These are phyloP conservation scores for Cactoblastis cactorum DNA, from an alignment of 2,888 invertebrate species.

Conservation along the genomic window DNA sequence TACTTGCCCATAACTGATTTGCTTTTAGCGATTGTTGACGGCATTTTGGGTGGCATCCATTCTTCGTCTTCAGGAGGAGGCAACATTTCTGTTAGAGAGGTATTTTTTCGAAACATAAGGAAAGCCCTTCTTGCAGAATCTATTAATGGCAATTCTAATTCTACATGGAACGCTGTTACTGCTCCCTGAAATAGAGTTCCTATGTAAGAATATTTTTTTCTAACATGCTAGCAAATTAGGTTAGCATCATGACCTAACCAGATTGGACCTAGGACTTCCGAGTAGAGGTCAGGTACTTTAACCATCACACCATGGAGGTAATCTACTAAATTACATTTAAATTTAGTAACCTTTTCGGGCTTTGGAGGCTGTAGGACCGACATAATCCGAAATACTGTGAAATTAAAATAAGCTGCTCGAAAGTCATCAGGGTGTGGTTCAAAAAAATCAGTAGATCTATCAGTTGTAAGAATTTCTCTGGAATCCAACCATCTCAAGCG, in stretches of 20 bases:
- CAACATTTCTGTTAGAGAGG: constrained; percentile 52
- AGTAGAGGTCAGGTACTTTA: no score
- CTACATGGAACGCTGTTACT: constrained; percentile 68
- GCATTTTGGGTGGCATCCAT: constrained; percentile 25
- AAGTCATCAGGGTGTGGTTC: constrained; percentile 59
- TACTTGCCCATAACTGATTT: constrained; percentile 23
- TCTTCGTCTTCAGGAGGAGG: constrained; percentile 56
- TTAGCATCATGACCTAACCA: no score
- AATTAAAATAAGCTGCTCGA: constrained; percentile 60
- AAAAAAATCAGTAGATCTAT: constrained; percentile 37
- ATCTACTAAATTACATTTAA: no score
- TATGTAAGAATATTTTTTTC: no score
- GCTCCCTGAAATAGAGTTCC: constrained; percentile 42
- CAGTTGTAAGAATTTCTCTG: constrained; percentile 55
- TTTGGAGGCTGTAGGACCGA: constrained; percentile 74
- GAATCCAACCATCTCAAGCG: constrained; percentile 73
- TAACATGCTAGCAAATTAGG: no score
- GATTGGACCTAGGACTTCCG: no score
- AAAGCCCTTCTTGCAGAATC: constrained; percentile 62
- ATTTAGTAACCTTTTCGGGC: constrained; percentile 74
- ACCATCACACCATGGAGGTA: no score
- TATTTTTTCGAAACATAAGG: constrained; percentile 53
- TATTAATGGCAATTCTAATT: constrained; percentile 75
- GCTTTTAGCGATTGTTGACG: constrained; percentile 29
- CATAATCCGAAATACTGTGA: constrained; percentile 72